Evolutionary conservation across 2,797 vertebrate genomes (phyloP).

Genomic region (Peromyscus aztecus): DNA sequence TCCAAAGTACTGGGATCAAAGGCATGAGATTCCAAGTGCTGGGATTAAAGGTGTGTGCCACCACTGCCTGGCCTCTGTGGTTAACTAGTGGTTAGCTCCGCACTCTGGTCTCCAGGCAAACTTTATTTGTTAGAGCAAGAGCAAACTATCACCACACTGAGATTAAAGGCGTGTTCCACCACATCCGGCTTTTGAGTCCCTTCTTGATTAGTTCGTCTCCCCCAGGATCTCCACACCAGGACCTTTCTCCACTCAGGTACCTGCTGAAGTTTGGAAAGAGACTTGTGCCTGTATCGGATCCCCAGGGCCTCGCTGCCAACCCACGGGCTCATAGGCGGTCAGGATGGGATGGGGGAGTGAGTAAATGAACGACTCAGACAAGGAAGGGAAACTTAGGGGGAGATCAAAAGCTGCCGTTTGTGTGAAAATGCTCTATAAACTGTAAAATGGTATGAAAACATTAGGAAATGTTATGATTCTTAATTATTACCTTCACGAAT

Average conservation of each 20-base stretch:
- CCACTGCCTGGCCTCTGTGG: too few species aligned
- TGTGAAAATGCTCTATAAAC: conserved; percentile 63
- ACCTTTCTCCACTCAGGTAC: background rate
- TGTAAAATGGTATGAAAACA: conserved; percentile 36
- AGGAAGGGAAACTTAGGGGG: conserved; percentile 17
- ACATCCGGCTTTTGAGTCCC: background rate
- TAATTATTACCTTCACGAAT: background rate
- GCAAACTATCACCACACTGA: too few species aligned
- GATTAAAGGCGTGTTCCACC: background rate
- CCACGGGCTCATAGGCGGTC: background rate
- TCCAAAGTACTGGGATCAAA: too few species aligned
- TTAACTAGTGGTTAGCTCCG: too few species aligned
- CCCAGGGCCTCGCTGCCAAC: background rate
- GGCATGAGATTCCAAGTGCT: too few species aligned
- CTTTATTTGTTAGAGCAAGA: too few species aligned
- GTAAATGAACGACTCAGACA: background rate
- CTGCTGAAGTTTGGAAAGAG: background rate
- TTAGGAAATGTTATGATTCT: conserved; percentile 31
- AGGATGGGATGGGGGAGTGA: background rate
- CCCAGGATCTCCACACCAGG: background rate
- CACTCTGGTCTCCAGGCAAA: too few species aligned
- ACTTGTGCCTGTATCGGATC: background rate
- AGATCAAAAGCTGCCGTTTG: conserved; percentile 20
- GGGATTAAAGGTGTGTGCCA: too few species aligned
- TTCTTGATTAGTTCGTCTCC: background rate